Percentiles rank a stretch among this genome's conserved stretches.
Evolutionary conservation across 2,797 vertebrate species (phyloP).

Genomic region (Oceanodroma leucorhoa): DNA sequence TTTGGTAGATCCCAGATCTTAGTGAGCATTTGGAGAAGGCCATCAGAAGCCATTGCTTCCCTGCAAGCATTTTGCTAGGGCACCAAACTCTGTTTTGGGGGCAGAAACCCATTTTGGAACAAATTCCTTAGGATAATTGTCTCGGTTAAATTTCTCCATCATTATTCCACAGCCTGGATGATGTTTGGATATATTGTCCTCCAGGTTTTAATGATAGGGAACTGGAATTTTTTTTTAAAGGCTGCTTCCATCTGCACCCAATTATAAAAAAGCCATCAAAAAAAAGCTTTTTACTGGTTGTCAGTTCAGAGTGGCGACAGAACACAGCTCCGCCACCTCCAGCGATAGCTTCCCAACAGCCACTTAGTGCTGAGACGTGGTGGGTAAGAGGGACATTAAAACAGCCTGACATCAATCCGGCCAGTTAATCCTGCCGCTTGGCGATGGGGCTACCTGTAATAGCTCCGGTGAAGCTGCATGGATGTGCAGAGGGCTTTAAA

Average conservation of each 20-base stretch:
- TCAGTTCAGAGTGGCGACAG: neutral
- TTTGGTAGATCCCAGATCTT: neutral
- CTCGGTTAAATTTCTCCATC: neutral
- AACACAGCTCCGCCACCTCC: neutral
- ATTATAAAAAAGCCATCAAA: neutral
- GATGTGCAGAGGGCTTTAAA: neutral
- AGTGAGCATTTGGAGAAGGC: neutral
- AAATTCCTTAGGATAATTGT: neutral
- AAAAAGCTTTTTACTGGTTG: constrained; percentile 43
- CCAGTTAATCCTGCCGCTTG: neutral
- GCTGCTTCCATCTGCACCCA: constrained; percentile 32
- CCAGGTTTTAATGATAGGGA: neutral
- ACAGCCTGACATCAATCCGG: constrained; percentile 6
- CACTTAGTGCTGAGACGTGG: neutral
- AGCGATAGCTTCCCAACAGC: neutral
- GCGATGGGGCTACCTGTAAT: neutral
- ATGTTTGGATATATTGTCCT: neutral
- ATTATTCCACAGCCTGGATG: neutral
- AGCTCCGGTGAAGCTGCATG: fast-evolving
- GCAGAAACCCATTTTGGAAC: neutral
- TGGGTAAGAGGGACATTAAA: neutral
- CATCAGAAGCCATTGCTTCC: neutral
- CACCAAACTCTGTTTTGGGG: neutral
- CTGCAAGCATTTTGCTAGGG: neutral
- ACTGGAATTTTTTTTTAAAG: neutral